These are phyloP conservation scores for Yponomeuta plumbellus DNA, from an alignment of 2,888 invertebrate species.

Conservation along the genomic window DNA sequence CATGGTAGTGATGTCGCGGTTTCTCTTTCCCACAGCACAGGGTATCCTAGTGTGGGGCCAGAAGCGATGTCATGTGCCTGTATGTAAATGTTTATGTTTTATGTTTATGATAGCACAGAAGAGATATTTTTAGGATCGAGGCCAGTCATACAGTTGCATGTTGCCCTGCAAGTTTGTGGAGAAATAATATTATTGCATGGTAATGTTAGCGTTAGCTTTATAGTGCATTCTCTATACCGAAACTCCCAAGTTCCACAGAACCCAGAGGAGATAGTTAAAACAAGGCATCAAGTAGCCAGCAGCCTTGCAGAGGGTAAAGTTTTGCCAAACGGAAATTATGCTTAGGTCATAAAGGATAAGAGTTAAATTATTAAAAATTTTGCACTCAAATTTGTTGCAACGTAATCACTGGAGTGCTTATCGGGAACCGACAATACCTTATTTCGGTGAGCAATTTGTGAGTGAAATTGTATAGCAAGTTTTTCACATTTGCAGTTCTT, in stretches of 20 bases:
- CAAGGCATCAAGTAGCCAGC: slow-evolving; percentile 28
- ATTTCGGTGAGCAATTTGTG: background rate
- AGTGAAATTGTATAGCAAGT: background rate
- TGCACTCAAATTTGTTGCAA: background rate
- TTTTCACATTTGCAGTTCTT: too few species aligned
- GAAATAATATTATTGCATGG: too few species aligned
- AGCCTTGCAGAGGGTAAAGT: background rate
- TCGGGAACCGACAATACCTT: background rate
- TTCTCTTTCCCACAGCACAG: too few species aligned
- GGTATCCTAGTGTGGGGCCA: too few species aligned
- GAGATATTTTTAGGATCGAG: too few species aligned
- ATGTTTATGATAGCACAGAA: too few species aligned
- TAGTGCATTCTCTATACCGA: background rate
- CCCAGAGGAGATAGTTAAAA: slow-evolving; percentile 34
- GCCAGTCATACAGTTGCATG: too few species aligned
- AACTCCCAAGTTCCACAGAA: slow-evolving; percentile 15
- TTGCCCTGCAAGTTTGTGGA: too few species aligned
- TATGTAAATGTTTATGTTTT: too few species aligned
- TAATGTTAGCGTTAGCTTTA: background rate
- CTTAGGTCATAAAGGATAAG: background rate
- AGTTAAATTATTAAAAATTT: slow-evolving; percentile 1
- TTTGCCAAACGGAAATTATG: background rate
- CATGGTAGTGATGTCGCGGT: too few species aligned
- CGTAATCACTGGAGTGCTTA: background rate
- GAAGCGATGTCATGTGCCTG: too few species aligned